These are phyloP conservation scores for Eclectus roratus DNA, from an alignment of 2,113 vertebrate species.

Conservation along the genomic window DNA sequence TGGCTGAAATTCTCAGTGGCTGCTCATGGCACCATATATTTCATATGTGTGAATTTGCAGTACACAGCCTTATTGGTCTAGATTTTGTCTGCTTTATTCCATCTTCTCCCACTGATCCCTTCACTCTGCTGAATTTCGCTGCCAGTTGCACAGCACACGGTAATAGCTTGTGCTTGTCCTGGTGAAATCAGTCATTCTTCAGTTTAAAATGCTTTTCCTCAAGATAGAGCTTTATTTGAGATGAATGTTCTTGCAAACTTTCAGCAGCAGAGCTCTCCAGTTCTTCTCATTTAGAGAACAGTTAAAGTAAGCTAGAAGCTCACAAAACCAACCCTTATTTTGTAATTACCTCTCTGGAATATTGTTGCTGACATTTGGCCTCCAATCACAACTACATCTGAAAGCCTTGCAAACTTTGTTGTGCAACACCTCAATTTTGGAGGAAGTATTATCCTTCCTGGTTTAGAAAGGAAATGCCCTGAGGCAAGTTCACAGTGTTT, in stretches of 20 bases:
- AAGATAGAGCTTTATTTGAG: neutral
- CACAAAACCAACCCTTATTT: neutral
- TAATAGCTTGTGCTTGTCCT: neutral
- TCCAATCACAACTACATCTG: neutral
- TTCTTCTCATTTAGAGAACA: neutral
- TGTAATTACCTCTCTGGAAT: neutral
- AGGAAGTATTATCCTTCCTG: neutral
- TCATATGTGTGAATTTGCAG: neutral
- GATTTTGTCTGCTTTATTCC: neutral
- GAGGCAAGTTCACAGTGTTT: neutral
- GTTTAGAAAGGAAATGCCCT: neutral
- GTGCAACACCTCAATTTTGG: neutral
- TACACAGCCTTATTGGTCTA: neutral
- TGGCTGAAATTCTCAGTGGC: neutral
- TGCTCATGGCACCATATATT: neutral
- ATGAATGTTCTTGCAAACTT: neutral
- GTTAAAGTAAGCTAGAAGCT: neutral
- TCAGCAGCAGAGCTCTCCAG: neutral
- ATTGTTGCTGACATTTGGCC: neutral
- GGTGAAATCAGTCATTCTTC: neutral
- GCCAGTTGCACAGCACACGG: neutral
- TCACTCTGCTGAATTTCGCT: neutral
- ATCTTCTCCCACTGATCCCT: neutral
- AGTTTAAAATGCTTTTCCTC: neutral
- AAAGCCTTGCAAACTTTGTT: neutral